phyloP scores from a whole-genome alignment of 2,888 invertebrate genomes.

The Priocnemis perturbator region DNA sequence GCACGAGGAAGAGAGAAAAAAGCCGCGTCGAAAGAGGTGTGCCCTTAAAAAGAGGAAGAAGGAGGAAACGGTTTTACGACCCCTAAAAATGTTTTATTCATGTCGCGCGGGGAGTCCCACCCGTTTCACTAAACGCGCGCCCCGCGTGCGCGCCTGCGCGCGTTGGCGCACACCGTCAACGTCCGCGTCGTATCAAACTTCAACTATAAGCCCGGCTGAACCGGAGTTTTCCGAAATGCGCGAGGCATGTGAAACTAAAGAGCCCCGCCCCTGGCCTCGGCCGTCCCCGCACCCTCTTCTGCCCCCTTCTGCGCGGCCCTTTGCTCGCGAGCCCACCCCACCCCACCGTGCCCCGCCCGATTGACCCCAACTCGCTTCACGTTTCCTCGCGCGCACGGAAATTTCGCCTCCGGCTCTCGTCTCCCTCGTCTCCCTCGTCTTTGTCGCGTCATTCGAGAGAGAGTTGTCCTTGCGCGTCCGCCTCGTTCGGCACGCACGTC shows the following conservation, averaged over 20 bases:
- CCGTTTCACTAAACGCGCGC: conserved; percentile 59
- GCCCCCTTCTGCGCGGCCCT: conserved; percentile 43
- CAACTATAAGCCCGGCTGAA: conserved; percentile 60
- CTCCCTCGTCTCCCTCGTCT: too few species aligned
- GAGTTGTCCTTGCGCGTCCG: too few species aligned
- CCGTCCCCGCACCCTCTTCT: conserved; percentile 49
- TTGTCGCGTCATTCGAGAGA: too few species aligned
- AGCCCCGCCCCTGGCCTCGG: conserved; percentile 27
- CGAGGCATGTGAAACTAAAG: conserved; percentile 57
- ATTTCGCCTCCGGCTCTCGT: too few species aligned
- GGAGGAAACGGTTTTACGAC: conserved; percentile 54
- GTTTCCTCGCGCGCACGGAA: too few species aligned
- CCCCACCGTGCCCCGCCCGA: too few species aligned
- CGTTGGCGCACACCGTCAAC: too few species aligned
- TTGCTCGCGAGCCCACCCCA: not conserved
- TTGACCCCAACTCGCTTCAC: too few species aligned
- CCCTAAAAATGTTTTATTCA: conserved; percentile 57
- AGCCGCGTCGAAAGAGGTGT: conserved; percentile 28
- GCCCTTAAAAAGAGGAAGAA: conserved; percentile 39
- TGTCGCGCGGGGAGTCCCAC: conserved; percentile 49
- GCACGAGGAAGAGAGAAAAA: conserved; percentile 21
- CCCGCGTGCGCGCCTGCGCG: too few species aligned
- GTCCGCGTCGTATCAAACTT: conserved; percentile 62
- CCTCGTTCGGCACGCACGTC: too few species aligned
- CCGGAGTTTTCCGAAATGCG: conserved; percentile 59